Percentiles rank a stretch among this genome's conserved stretches.
Evolutionary conservation across 2,797 vertebrate species (phyloP).

Genomic region (Anabas testudineus): DNA sequence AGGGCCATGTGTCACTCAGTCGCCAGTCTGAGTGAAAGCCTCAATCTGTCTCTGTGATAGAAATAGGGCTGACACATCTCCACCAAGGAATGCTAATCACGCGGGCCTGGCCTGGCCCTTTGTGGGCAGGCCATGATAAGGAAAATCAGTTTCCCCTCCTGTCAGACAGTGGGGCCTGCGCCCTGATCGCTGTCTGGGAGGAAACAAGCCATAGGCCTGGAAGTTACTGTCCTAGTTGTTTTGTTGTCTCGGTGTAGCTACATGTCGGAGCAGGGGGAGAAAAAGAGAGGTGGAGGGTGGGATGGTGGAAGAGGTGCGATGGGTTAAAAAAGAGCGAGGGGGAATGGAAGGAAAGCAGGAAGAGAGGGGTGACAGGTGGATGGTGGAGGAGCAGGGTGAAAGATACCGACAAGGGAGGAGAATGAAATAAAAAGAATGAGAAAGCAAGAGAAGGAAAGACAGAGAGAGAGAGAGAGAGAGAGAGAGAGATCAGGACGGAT

Average conservation of each 20-base stretch:
- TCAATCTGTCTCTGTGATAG: constrained; percentile 99
- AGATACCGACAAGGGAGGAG: constrained; percentile 18
- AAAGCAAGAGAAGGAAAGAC: not conserved
- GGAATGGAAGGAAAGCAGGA: constrained; percentile 41
- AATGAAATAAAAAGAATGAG: constrained; percentile 37
- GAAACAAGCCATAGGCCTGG: constrained; percentile 86
- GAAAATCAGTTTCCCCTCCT: constrained; percentile 92
- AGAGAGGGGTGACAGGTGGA: constrained; percentile 60
- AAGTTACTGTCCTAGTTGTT: constrained; percentile 90
- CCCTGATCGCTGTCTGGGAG: constrained; percentile 86
- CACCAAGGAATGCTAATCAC: constrained; percentile 97
- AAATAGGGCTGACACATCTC: constrained; percentile 93
- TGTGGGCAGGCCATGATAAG: constrained; percentile 98
- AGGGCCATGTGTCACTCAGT: constrained; percentile 99
- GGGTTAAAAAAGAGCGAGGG: constrained; percentile 30
- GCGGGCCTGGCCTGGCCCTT: constrained; percentile 93
- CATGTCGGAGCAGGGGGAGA: constrained; percentile 65
- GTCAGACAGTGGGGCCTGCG: constrained; percentile 87
- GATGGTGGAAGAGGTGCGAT: constrained; percentile 20
- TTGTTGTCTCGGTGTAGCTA: constrained; percentile 80
- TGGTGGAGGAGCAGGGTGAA: constrained; percentile 30
- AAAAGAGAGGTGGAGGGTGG: constrained; percentile 31
- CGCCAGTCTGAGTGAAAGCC: constrained; percentile 96
- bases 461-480: constrained; percentile 30
- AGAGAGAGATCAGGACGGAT: constrained; percentile 68